These are phyloP conservation scores for Acrobasis suavella DNA, from an alignment of 2,888 invertebrate genomes.

Conservation along the genomic window DNA sequence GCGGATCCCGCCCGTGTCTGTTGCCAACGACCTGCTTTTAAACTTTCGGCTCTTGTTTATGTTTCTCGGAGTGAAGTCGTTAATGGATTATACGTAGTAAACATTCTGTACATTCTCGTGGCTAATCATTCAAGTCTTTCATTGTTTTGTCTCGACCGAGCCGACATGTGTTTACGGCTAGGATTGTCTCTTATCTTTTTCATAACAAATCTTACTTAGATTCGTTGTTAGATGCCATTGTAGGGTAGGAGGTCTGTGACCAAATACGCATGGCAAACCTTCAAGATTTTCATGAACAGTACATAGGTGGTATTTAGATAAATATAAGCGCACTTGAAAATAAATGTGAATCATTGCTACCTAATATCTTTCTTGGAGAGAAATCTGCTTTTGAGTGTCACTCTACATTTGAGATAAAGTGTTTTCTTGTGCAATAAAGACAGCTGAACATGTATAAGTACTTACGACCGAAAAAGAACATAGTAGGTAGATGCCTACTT, in stretches of 20 bases:
- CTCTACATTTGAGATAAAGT: no score
- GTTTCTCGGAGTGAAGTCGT: slow-evolving; percentile 43
- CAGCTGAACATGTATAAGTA: no score
- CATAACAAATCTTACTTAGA: neutral
- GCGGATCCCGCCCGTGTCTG: slow-evolving; percentile 58
- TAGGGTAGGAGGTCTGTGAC: no score
- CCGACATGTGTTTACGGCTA: slow-evolving; percentile 6
- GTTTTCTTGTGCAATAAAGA: no score
- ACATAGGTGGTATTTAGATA: no score
- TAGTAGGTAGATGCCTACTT: neutral
- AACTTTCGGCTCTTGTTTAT: slow-evolving; percentile 48
- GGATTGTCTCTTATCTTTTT: neutral
- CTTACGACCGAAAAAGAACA: neutral
- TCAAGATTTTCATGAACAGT: no score
- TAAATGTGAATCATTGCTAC: no score
- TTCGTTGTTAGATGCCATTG: no score
- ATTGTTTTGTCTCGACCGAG: slow-evolving; percentile 17
- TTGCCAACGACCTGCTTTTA: slow-evolving; percentile 65
- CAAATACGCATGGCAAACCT: no score
- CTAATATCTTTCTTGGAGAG: no score
- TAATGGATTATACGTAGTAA: slow-evolving; percentile 52
- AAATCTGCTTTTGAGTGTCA: no score
- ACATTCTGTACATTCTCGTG: slow-evolving; percentile 33
- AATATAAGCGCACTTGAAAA: no score
- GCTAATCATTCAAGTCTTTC: slow-evolving; percentile 26